These are phyloP conservation scores for Melanotaenia trifasciata DNA, from an alignment of 2,797 vertebrate genomes.

Conservation along the genomic window DNA sequence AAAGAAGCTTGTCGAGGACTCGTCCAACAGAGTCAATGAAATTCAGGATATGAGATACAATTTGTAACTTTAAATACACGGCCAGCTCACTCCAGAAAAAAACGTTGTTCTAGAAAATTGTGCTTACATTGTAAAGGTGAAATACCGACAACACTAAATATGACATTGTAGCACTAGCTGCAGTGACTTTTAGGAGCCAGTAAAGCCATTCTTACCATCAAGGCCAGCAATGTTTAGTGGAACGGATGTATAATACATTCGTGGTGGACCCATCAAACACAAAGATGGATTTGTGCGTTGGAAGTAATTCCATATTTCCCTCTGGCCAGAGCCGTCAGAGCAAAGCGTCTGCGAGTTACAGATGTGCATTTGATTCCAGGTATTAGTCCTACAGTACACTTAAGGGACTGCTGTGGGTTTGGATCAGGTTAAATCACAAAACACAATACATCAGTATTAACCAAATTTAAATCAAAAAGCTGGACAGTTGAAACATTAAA, in stretches of 20 bases:
- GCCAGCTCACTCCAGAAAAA: too few species aligned
- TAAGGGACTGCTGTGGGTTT: slow-evolving; percentile 58
- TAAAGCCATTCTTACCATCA: too few species aligned
- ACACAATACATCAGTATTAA: slow-evolving; percentile 54
- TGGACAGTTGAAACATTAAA: slow-evolving; percentile 27
- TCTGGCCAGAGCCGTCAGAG: not conserved
- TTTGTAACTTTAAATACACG: too few species aligned
- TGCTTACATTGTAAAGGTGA: too few species aligned
- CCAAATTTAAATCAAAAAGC: slow-evolving; percentile 21
- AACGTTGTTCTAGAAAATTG: too few species aligned
- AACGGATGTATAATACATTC: not conserved
- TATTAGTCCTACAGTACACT: slow-evolving; percentile 57
- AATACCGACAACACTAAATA: too few species aligned
- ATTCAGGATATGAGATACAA: too few species aligned
- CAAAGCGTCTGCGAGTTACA: slow-evolving; percentile 37
- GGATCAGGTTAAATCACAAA: slow-evolving; percentile 43
- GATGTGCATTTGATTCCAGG: slow-evolving; percentile 60
- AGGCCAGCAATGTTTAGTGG: not conserved
- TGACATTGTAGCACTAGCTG: too few species aligned
- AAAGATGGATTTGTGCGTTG: slow-evolving; percentile 19
- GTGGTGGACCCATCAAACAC: not conserved
- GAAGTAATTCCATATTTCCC: slow-evolving; percentile 25
- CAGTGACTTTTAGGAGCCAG: not conserved
- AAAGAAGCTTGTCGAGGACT: too few species aligned
- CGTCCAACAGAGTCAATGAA: too few species aligned